Base-by-base conservation (phyloP, 2,888 invertebrate genomes). In the Parnassius apollo region DNA sequence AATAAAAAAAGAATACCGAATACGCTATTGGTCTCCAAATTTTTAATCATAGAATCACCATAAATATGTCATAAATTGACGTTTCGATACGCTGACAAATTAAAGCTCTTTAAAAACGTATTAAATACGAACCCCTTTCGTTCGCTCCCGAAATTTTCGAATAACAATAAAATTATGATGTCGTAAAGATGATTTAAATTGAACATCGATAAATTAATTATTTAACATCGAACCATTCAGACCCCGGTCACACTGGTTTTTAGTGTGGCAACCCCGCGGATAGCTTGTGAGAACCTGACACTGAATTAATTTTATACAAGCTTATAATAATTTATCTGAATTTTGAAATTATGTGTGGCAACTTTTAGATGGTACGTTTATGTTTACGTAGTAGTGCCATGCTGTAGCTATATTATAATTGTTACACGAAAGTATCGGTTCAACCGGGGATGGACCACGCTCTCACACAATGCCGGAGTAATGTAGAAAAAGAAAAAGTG, bases 41-140 rank as follows among this genome's bases (percentile, higher is more conserved):
- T 55, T 55, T 42, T 54, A 59, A 52, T 62, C 25, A 65, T 60
- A 66, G 68, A 35, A 83, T 85, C 85, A 81, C 64, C 83, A 86
- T 86, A 82, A 80, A 74, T 75, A 64, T 68, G 67, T 65, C 71
- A 74, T 84, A 71, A 65, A 74, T 82, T 76, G 79, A 73, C 76
- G 80, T 82, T 82, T 81, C 66, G 86, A 75, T 75, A 79, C 76
- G 86, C 74, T 87, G 85, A 88, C 87, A 87, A 86, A 88, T 88
- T 82, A 78, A 78, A 77, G 73, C 72, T 73, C 75, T 70, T 84
- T 83, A 80, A 76, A 59, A 59, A 59, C 55, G 56, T 62, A 76
- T 75, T 71, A 74, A 71, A 75, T 80, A 78, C 71, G 65, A 73
- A 71, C 55, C 61, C 69, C 68, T 71, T 74, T 69, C 65, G 64